Percentiles rank a stretch among this genome's conserved stretches.
Conservation (phyloP, 2,888 invertebrate species). For the Leptodirus hochenwartii region DNA sequence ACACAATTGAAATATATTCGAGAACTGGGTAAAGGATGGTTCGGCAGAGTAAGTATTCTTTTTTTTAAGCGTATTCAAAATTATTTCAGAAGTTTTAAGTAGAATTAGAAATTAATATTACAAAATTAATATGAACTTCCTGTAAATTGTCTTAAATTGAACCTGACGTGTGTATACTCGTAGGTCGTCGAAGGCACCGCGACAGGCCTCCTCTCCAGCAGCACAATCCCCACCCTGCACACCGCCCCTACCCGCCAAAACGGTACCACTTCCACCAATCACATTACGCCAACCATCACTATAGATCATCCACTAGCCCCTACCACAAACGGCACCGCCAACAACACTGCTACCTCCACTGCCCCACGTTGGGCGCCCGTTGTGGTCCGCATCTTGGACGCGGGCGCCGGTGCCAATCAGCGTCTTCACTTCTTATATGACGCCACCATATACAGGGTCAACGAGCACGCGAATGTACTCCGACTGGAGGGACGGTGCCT, state of each 20-base stretch:
- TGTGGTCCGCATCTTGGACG: conserved; percentile 66
- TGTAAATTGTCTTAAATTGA: conserved; percentile 7
- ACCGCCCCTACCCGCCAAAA: no score
- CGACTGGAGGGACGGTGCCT: conserved; percentile 55
- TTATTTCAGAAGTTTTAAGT: conserved; percentile 1
- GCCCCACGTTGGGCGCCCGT: conserved; percentile 32
- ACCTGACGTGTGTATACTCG: conserved; percentile 10
- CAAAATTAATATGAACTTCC: no score
- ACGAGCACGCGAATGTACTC: conserved; percentile 56
- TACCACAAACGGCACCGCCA: no score
- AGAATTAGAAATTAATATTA: conserved; percentile 1
- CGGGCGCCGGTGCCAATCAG: conserved; percentile 56
- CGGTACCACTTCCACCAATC: no score
- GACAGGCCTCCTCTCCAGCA: conserved; percentile 26
- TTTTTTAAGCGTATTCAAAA: background rate
- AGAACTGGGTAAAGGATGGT: conserved; percentile 73
- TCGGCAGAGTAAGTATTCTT: conserved; percentile 41
- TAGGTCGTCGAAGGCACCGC: conserved; percentile 67
- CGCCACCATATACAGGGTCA: conserved; percentile 45
- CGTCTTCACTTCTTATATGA: conserved; percentile 65
- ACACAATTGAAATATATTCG: conserved; percentile 62
- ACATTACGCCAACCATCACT: no score
- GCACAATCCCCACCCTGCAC: no score
- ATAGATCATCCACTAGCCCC: no score
- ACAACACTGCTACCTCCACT: conserved; percentile 15